phyloP scores from a whole-genome alignment of 2,797 vertebrate species.

The Centroberyx gerrardi region DNA sequence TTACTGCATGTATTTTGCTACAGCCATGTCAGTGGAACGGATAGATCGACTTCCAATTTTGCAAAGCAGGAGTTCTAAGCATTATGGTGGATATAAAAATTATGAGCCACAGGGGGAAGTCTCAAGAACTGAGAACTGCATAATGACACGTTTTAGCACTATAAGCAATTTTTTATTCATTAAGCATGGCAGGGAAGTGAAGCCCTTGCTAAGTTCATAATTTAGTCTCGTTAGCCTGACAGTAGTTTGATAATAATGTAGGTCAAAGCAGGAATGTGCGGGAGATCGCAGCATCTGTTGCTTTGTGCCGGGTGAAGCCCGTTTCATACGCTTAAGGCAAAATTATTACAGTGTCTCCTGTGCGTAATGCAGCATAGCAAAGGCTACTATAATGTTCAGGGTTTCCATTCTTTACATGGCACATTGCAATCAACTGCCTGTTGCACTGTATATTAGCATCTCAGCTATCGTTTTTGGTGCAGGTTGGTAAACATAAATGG shows the following conservation, averaged over 20 bases:
- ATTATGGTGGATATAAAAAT: slow-evolving; percentile 42
- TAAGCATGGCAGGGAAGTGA: slow-evolving; percentile 8
- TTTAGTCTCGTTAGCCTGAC: slow-evolving; percentile 24
- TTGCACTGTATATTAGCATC: too few relatives aligned
- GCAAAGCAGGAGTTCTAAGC: slow-evolving; percentile 8
- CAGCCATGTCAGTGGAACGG: not conserved
- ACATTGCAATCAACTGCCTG: too few relatives aligned
- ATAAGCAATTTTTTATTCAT: too few relatives aligned
- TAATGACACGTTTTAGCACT: slow-evolving; percentile 25
- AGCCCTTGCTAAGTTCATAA: slow-evolving; percentile 38
- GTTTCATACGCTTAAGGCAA: too few relatives aligned
- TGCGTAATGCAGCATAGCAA: too few relatives aligned
- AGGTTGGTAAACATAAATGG: too few relatives aligned
- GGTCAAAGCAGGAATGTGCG: not conserved
- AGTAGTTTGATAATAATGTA: slow-evolving; percentile 27
- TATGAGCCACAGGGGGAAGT: slow-evolving; percentile 7
- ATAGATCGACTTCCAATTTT: not conserved
- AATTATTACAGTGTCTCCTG: too few relatives aligned
- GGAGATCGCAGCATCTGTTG: too few relatives aligned
- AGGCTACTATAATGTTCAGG: too few relatives aligned
- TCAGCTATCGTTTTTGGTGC: too few relatives aligned
- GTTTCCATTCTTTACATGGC: too few relatives aligned
- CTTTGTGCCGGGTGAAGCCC: too few relatives aligned
- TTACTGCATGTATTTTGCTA: slow-evolving; percentile 12
- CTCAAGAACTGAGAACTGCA: slow-evolving; percentile 37